Conservation (phyloP, 2,888 invertebrate genomes). For the Eledone cirrhosa region DNA sequence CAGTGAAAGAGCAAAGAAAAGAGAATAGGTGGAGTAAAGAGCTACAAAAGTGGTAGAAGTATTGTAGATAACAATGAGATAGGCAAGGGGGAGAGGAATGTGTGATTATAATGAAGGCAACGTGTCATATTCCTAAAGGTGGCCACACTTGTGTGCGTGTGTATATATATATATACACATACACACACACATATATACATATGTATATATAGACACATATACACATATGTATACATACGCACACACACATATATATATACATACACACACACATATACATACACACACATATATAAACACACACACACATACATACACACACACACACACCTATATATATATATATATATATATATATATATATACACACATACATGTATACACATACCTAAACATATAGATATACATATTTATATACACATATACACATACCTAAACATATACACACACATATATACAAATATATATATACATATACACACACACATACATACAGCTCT, state of each 20-base stretch:
- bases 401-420: not conserved
- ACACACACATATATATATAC: not conserved
- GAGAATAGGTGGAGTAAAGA: no score
- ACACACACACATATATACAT: not conserved
- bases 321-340: not conserved
- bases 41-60: no score
- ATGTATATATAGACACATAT: not conserved
- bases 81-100: no score
- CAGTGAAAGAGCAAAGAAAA: no score
- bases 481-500: no score
- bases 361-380: not conserved
- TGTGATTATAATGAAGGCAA: no score
- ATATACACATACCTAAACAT: no score
- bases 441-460: no score
- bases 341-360: not conserved
- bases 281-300: not conserved
- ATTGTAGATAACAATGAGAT: no score
- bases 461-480: no score
- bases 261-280: not conserved
- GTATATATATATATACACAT: slow-evolving; percentile 1
- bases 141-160: no score
- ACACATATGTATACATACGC: not conserved
- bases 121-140: no score
- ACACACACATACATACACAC: not conserved
- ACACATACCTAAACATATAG: not conserved